Base-by-base conservation (phyloP, 2,113 vertebrate genomes). In the Pseudolaguvia tuberculata region DNA sequence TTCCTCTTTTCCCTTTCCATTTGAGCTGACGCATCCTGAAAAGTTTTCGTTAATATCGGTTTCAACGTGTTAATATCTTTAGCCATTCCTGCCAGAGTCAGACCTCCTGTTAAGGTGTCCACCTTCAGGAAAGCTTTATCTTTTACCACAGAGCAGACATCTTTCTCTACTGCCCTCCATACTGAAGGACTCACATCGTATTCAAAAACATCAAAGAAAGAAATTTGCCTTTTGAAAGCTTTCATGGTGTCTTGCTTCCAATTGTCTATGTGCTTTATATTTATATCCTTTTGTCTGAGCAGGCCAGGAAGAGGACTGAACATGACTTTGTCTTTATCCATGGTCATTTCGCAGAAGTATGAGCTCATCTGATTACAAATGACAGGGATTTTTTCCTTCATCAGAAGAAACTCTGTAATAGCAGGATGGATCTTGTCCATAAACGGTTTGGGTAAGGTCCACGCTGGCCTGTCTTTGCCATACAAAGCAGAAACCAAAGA, bases 371-470 rank as follows among this genome's bases (percentile, higher is more conserved):
- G 85, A 7, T 80, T 5, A 12, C 56, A 84, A 81, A 97, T 88
- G 56, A 53, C 78, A 3, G 88, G 15, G 0, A 83, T 82, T 12
- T 90, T 80, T 0, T 52, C 65, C 42, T 84, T 86, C n/a, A 59
- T 78, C 55, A 80, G 63, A 17, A 97, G 87, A 76, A 94, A 94
- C 1, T 78, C 75, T 86, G 88, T 90, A 76, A 95, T 62, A 1
- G 84, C 17, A 0, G 31, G 84, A 65, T 87, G 83, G 76, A 97
- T 47, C 2, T 2, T 65, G 61, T 93, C 65, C 15, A 63, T 87
- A 74, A 94, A 56, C n/a, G 94, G 81, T 20, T 93, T 84, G 0
- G 93, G 95, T 55, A 91, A 79, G 78, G 90, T 92, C 80, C 93
- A 86, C 27, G 77, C 51, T 0, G 92, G 92, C 0, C 90, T 89